Base-by-base conservation (phyloP, 2,888 invertebrate genomes). In the Lithophane ornitopus region DNA sequence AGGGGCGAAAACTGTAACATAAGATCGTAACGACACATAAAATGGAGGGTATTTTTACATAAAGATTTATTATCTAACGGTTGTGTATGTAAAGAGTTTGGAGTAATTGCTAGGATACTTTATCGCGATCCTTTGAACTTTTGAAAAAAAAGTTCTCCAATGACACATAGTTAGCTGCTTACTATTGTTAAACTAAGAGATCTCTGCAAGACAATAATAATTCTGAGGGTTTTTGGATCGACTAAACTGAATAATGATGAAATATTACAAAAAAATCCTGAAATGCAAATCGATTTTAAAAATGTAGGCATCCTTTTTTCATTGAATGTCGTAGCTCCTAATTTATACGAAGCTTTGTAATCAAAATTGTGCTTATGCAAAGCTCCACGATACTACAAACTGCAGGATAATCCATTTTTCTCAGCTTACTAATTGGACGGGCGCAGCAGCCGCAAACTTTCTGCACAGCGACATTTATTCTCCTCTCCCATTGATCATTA, bases 1-100 rank as follows among this genome's bases (percentile, higher is more conserved):
- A 80, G 63, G 72, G 69, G 46, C 66, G 78, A 76, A 79, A 85
- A 86, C 79, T 85, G 77, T 86, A 86, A 83, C 78, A 80, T 78
- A 70, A 79, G 86, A 78, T 85, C 74, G 72, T 75, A 86, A 79
- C 80, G 78, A 78, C 80, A 77, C 58, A 84, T 81, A 68, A 80
- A 84, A 85, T 74, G 67, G 67, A 69, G 66, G 68, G 63, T 83
- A 72, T 81, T 83, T 85, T 81, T 62, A 68, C 74, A 67, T 78
- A 76, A 41, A 61, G 70, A 81, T 83, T 78, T 82, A 80, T 74
- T 71, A 61, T 67, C 19, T 68, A 58, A 74, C 39, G 46, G 41
- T 34, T 61, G n/a, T 41, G 1, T 73, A 11, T 34, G 9, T 22
- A 39, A 11, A 62, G 61, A 67, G 34, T 62, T 19, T 52, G 16